Evolutionary conservation across 2,888 invertebrate genomes (phyloP), one percentile per base, ranked within the genome.

Genomic region (Polydrusus cervinus): DNA sequence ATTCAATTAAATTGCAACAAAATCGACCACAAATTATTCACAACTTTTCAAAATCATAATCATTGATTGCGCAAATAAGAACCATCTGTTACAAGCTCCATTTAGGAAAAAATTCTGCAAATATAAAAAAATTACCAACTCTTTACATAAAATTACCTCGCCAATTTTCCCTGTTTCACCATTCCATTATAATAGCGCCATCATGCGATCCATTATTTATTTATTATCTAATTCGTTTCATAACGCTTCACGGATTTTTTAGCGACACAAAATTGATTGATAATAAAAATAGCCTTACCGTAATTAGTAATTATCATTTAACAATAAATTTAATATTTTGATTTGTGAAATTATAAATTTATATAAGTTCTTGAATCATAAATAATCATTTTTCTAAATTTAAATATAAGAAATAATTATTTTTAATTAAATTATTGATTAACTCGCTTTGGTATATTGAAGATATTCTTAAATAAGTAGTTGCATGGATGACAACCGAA

Each of bases 261-360:
- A 60, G 57, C 57, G 57, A 60, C 57, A 34, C 55, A 14, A 60
- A 60, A 40, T 60, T 11, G 38, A 30, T 57, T 38, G 14, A 38
- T 38, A 38, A n/a, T 14, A 25, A 9, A n/a, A 34, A 14, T 34
- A 11, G 11, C 7, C 16, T 38, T 16, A n/a, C 9, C 3, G 55
- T 14, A 13, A 30, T 10, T 25, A 25, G 11, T 60, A 38, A 60
- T 60, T 60, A 60, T 11, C 16, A 60, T 38, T 55, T 14, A 14
- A 20, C n/a, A 13, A n/a, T 13, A 13, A 60, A 40, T 60, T 38
- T 38, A 60, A 38, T 60, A 60, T 38, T 38, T 34, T 2, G 30
- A 34, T 55, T 60, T 38, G 57, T 60, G 57, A 60, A 60, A 60
- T 60, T 38, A 60, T 60, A 6, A 30, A 55, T 55, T 55, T 55